A percentile compares a stretch with the other conserved stretches of the same genome.
These are phyloP conservation scores for Crocidura indochinensis DNA, from an alignment of 2,797 vertebrate species.

Conservation along the genomic window DNA sequence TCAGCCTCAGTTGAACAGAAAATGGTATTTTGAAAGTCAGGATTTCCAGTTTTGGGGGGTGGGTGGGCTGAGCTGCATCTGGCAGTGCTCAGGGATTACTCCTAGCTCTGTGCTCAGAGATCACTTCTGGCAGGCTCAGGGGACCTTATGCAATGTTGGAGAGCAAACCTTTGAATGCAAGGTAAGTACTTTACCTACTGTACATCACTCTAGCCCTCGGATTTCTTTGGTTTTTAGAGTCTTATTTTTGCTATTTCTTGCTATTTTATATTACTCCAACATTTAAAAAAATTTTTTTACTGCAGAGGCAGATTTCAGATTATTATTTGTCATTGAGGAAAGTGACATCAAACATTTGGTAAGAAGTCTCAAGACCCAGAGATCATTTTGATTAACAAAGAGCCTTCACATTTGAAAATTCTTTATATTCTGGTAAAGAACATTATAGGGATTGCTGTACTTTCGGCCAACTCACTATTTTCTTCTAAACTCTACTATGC, in stretches of 20 bases:
- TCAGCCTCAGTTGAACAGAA: slow-evolving; percentile 23
- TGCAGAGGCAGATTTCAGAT: neutral
- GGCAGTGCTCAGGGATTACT: too few relatives aligned
- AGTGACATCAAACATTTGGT: slow-evolving; percentile 37
- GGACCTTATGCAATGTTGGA: too few relatives aligned
- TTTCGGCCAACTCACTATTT: slow-evolving; percentile 78
- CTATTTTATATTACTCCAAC: slow-evolving; percentile 22
- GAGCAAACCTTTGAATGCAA: too few relatives aligned
- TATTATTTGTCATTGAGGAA: neutral
- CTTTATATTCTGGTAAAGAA: slow-evolving; percentile 48
- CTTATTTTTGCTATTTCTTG: slow-evolving; percentile 48
- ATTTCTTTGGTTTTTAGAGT: neutral
- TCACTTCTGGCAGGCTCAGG: too few relatives aligned
- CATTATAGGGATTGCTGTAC: slow-evolving; percentile 54
- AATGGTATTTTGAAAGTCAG: neutral
- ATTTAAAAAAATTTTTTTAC: neutral
- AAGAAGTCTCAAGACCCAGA: slow-evolving; percentile 14
- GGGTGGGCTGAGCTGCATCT: too few relatives aligned
- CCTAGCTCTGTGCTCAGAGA: too few relatives aligned
- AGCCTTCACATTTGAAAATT: neutral
- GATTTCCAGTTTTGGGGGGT: neutral
- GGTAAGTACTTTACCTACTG: too few relatives aligned
- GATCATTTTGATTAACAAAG: slow-evolving; percentile 5
- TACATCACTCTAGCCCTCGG: too few relatives aligned
- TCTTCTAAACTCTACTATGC: slow-evolving; percentile 80